Evolutionary conservation across 1,140 invertebrate genomes (phyloP).

Genomic region (Mylabris phalerata): DNA sequence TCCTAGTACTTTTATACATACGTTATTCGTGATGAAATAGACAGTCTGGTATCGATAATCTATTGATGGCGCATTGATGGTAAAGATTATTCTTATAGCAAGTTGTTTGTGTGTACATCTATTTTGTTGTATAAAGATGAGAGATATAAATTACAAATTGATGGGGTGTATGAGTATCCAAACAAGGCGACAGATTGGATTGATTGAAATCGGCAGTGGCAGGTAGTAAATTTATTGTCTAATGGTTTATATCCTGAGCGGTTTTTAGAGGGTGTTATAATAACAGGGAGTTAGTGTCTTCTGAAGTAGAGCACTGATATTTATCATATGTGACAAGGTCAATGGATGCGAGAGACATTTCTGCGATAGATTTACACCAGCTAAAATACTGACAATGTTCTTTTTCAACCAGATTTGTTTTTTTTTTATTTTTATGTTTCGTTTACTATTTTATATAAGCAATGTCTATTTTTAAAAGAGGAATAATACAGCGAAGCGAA

Average conservation of each 20-base stretch:
- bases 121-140: background rate
- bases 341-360: conserved; percentile 17
- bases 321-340: conserved; percentile 16
- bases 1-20: no score
- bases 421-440: no score
- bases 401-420: conserved; percentile 9
- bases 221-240: conserved; percentile 16
- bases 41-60: no score
- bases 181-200: conserved; percentile 15
- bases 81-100: conserved; percentile 2
- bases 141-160: conserved; percentile 12
- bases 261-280: conserved; percentile 17
- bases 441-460: no score
- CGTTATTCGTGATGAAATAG: no score
- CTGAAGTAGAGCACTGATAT: conserved; percentile 15
- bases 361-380: conserved; percentile 17
- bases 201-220: conserved; percentile 17
- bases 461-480: no score
- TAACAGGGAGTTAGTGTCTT: conserved; percentile 15
- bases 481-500: no score
- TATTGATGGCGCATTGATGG: background rate
- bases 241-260: conserved; percentile 17
- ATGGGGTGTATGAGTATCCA: conserved; percentile 8
- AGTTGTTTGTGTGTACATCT: conserved; percentile 7
- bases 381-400: conserved; percentile 16